Evolutionary conservation across 2,888 invertebrate genomes (phyloP), one percentile per base, ranked within the genome.

Genomic region (Phoronis australis): DNA sequence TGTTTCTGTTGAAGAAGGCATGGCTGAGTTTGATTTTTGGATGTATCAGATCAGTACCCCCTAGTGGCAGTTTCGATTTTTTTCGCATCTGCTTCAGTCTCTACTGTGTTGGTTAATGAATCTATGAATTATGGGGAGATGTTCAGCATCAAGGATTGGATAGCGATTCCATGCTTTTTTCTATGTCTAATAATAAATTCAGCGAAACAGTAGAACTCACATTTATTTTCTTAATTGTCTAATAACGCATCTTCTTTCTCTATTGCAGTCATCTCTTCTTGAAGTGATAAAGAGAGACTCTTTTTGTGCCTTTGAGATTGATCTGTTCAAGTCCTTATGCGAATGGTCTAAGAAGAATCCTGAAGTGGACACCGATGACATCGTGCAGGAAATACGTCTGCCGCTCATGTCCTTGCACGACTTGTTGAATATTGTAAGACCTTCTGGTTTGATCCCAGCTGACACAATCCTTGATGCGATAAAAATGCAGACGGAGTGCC

Each of bases 381-480:
- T 73, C 15, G 51, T 78, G 9, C 59, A 66, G 12, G 62, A 67
- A n/a, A 79, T 83, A 3, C 85, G 97, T 22, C 80, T 97, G 58
- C 88, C 92, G 2, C 81, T 97, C 51, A 91, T 97, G 85, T 84
- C 84, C 52, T 82, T 93, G 35, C 85, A 87, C 54, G 93, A 95
- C 73, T 80, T 99, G 56, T 80, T 97, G 60, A 87, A 87, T 54
- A 85, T 87, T 50, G 96, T 99, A 24, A 82, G 97, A 37, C 89
- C 91, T 0, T 88, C 92, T 39, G 83, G 85, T 31, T 83, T 96
- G 41, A 85, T 97, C 38, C 86, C 88, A 27, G 85, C 96, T 0
- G 93, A 97, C 76, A 84, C 86, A 71, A 83, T 99, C 62, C 83
- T 99, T 20, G 97, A 97, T 79, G 96, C 96, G 43, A 94, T 97